Percentiles rank a stretch among this genome's conserved stretches.
These are phyloP conservation scores for Pantherophis vulpinus DNA, from an alignment of 2,797 vertebrate genomes.

Conservation along the genomic window DNA sequence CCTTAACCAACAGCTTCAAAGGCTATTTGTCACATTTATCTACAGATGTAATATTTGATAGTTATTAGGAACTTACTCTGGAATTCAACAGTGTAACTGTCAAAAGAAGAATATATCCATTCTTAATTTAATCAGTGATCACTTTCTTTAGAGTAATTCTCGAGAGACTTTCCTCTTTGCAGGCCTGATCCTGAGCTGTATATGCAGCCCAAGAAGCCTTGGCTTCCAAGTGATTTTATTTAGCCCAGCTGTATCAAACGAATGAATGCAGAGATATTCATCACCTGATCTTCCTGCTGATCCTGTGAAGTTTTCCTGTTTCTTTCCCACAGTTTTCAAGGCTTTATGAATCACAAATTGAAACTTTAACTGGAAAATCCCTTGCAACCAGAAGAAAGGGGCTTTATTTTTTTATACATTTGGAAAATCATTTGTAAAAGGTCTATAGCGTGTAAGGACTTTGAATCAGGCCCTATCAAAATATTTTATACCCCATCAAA, in stretches of 20 bases:
- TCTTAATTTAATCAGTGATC: background rate
- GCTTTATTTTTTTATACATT: background rate
- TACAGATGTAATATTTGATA: background rate
- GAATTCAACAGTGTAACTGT: background rate
- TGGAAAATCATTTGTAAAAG: background rate
- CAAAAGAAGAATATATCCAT: background rate
- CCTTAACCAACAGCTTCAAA: background rate
- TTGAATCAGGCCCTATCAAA: background rate
- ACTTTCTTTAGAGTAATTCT: conserved; percentile 1
- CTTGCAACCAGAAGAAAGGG: background rate
- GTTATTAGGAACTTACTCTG: background rate
- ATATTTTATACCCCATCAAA: background rate
- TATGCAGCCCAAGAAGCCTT: background rate
- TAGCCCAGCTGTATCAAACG: background rate
- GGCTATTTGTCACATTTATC: background rate
- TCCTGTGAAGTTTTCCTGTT: conserved; percentile 9
- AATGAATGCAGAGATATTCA: conserved; percentile 17
- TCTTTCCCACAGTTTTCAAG: background rate
- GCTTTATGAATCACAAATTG: conserved; percentile 2
- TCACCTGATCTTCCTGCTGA: conserved; percentile 3
- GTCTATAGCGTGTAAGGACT: background rate
- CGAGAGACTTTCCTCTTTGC: conserved; percentile 18
- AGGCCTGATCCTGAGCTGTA: conserved; percentile 11
- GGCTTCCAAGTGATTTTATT: conserved; percentile 21
- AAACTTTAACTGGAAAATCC: background rate